Conservation (phyloP, 2,797 vertebrate species). For the Centroberyx gerrardi region DNA sequence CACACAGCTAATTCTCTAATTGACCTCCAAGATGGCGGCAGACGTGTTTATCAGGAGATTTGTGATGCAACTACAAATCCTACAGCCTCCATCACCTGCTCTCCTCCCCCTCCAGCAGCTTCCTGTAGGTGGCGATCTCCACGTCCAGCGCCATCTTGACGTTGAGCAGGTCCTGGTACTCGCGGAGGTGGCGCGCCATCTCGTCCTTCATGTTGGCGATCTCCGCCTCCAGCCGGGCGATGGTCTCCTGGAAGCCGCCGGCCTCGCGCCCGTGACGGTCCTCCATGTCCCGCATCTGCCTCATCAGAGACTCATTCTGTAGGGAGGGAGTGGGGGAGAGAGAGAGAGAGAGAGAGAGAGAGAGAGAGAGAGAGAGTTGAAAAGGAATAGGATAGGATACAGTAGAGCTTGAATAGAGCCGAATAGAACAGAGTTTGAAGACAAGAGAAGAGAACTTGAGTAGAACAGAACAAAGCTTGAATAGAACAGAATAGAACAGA, state of each 20-base stretch:
- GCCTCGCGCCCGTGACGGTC: conserved; percentile 91
- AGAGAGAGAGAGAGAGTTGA: neutral
- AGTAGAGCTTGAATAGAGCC: too few species aligned
- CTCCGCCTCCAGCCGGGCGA: conserved; percentile 91
- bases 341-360: neutral
- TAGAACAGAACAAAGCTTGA: too few species aligned
- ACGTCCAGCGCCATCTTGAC: conserved; percentile 97
- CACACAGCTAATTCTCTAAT: too few species aligned
- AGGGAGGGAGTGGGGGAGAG: neutral
- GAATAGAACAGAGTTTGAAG: too few species aligned
- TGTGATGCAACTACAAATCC: too few species aligned
- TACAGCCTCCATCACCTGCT: conserved; percentile 86
- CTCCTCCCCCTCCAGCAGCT: conserved; percentile 97
- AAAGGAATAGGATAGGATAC: neutral
- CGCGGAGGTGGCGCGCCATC: conserved; percentile 95
- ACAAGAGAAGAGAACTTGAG: too few species aligned
- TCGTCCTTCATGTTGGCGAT: conserved; percentile 96
- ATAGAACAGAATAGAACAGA: too few species aligned
- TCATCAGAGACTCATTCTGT: conserved; percentile 92
- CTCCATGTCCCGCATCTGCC: conserved; percentile 95
- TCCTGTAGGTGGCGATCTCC: conserved; percentile 97
- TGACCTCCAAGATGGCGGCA: too few species aligned
- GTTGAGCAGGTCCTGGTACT: conserved; percentile 97
- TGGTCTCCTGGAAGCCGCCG: conserved; percentile 89
- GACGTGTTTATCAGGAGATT: too few species aligned